Percentiles rank a stretch among this genome's conserved stretches.
phyloP scores from a whole-genome alignment of 1,140 invertebrate genomes.

The Hermetia illucens region DNA sequence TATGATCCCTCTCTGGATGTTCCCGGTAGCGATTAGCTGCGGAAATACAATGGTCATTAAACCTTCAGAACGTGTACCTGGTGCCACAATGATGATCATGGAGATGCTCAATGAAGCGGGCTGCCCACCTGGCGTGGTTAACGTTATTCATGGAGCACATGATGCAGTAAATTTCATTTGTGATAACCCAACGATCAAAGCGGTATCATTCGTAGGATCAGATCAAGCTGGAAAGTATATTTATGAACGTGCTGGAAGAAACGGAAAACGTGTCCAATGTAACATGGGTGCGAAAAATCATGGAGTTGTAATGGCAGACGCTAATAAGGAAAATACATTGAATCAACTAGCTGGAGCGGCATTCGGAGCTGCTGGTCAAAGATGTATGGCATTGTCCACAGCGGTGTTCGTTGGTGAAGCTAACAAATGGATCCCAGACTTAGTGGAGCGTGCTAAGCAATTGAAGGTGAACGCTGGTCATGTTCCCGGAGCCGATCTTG shows the following conservation, averaged over 20 bases:
- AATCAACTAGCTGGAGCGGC: conserved; percentile 91
- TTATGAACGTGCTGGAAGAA: conserved; percentile 75
- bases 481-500: conserved; percentile 84
- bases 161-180: conserved; percentile 95
- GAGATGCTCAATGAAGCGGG: conserved; percentile 82
- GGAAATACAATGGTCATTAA: conserved; percentile 70
- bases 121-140: conserved; percentile 70
- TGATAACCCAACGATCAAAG: conserved; percentile 89
- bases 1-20: conserved; percentile 99
- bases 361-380: conserved; percentile 86
- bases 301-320: conserved; percentile 91
- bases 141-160: conserved; percentile 86
- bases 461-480: conserved; percentile 91
- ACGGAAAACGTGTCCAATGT: conserved; percentile 90
- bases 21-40: conserved; percentile 83
- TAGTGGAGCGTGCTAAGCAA: conserved; percentile 73
- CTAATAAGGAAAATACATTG: conserved; percentile 91
- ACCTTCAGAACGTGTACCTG: conserved; percentile 95
- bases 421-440: conserved; percentile 85
- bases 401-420: conserved; percentile 94
- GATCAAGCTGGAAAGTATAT: conserved; percentile 94
- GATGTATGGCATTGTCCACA: conserved; percentile 97
- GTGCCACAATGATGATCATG: conserved; percentile 87
- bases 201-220: conserved; percentile 97
- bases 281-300: conserved; percentile 99